Conservation (phyloP, 2,797 vertebrate species). For the Sebastes hubbsi region DNA sequence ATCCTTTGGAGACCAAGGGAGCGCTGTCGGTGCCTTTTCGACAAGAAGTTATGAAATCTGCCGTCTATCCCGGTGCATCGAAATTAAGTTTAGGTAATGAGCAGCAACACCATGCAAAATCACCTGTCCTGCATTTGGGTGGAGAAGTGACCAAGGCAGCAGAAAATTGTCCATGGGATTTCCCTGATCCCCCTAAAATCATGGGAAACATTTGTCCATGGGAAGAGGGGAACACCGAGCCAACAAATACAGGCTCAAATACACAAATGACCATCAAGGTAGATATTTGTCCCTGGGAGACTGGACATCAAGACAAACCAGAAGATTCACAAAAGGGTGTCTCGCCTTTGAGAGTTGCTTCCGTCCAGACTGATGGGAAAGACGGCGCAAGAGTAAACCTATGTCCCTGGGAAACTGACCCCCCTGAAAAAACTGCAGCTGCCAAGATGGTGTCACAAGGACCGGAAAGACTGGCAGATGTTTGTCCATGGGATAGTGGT, state of each 20-base stretch:
- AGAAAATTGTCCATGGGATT: slow-evolving; percentile 84
- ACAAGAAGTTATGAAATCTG: slow-evolving; percentile 44
- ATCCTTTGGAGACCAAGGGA: slow-evolving; percentile 40
- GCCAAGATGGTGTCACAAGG: slow-evolving; percentile 10
- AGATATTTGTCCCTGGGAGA: slow-evolving; percentile 68
- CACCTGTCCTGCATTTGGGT: slow-evolving; percentile 16
- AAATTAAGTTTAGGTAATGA: slow-evolving; percentile 7
- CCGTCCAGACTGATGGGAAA: slow-evolving; percentile 22
- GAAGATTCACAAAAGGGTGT: slow-evolving; percentile 12
- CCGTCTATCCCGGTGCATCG: slow-evolving; percentile 35
- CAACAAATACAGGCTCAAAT: slow-evolving; percentile 1
- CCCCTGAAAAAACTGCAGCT: neutral
- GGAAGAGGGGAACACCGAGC: slow-evolving; percentile 52
- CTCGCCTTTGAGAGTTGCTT: neutral
- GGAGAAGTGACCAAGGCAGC: slow-evolving; percentile 46
- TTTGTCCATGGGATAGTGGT: slow-evolving; percentile 54
- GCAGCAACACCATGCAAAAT: slow-evolving; percentile 14
- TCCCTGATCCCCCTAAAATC: slow-evolving; percentile 71
- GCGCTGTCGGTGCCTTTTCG: slow-evolving; percentile 33
- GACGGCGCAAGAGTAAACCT: slow-evolving; percentile 35
- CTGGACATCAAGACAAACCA: slow-evolving; percentile 36
- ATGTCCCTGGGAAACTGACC: slow-evolving; percentile 67
- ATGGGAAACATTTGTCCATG: slow-evolving; percentile 53
- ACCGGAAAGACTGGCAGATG: neutral
- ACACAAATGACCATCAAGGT: slow-evolving; percentile 54